A percentile compares a stretch with the other conserved stretches of the same genome.
Conservation (phyloP, 2,888 invertebrate genomes). For the Drosophila paranaensis region DNA sequence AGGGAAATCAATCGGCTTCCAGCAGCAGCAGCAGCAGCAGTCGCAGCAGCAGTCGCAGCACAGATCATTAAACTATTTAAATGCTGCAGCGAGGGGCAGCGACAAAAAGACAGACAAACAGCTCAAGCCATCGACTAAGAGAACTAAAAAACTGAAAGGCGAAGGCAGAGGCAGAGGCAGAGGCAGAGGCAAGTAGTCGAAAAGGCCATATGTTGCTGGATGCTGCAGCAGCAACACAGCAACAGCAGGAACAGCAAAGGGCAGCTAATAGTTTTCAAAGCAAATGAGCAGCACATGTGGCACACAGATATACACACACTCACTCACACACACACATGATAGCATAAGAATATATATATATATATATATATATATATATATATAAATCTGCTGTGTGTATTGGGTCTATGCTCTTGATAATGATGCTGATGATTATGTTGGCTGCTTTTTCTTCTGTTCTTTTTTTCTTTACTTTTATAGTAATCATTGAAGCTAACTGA, state of each 20-base stretch:
- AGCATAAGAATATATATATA: conserved; percentile 9
- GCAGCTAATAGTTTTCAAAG: conserved; percentile 79
- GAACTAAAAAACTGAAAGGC: conserved; percentile 38
- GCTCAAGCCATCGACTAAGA: conserved; percentile 46
- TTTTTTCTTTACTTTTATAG: conserved; percentile 61
- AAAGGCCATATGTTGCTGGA: conserved; percentile 72
- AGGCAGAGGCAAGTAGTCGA: conserved; percentile 36
- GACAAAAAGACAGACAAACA: conserved; percentile 15
- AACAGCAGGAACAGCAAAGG: conserved; percentile 39
- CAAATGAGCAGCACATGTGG: conserved; percentile 79
- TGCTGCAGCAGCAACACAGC: conserved; percentile 32
- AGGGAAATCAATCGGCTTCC: conserved; percentile 51
- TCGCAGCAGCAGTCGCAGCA: conserved; percentile 33
- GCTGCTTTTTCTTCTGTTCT: conserved; percentile 44
- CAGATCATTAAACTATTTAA: conserved; percentile 80
- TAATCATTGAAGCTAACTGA: conserved; percentile 72
- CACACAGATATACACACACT: conserved; percentile 40
- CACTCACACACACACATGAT: conserved; percentile 4
- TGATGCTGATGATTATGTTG: conserved; percentile 68
- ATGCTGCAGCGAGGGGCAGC: conserved; percentile 46
- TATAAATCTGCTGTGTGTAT: conserved; percentile 12
- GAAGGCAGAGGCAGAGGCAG: conserved; percentile 22
- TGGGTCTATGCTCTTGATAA: conserved; percentile 44
- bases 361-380: conserved; percentile 11
- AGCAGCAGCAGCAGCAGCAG: conserved; percentile 15